Evolutionary conservation across 2,113 vertebrate genomes (phyloP).

Genomic region (Anoplopoma fimbria): DNA sequence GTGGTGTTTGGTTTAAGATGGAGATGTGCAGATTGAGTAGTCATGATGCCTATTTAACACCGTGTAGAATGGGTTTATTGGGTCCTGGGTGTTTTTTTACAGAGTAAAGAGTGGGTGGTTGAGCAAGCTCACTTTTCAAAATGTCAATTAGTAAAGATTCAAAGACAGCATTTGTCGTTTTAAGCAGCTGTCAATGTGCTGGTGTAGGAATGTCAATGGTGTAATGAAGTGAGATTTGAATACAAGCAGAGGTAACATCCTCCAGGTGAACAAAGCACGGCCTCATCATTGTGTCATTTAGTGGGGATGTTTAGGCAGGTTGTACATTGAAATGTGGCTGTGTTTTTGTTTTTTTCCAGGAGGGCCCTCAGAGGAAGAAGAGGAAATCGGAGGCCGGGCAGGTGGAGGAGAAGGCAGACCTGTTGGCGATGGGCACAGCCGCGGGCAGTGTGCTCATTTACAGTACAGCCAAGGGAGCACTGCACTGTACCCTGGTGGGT

Average conservation of each 20-base stretch:
- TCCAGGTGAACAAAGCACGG: neutral
- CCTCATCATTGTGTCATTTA: accelerated
- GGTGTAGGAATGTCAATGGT: neutral
- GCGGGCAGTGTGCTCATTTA: constrained; percentile 96
- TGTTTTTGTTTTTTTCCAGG: constrained; percentile 86
- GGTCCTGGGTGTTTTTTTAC: neutral
- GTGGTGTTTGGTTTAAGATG: accelerated
- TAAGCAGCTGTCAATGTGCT: no score
- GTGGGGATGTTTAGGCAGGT: no score
- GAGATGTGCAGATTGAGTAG: accelerated
- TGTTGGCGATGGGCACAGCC: constrained; percentile 96
- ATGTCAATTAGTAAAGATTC: neutral
- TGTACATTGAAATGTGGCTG: neutral
- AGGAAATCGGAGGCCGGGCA: constrained; percentile 91
- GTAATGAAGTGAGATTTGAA: neutral
- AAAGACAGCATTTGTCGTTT: neutral
- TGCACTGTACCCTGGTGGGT: constrained; percentile 96
- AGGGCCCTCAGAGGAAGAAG: constrained; percentile 96
- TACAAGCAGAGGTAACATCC: neutral
- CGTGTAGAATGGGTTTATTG: no score
- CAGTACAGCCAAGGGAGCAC: constrained; percentile 92
- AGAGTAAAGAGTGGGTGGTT: neutral
- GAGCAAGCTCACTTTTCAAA: accelerated
- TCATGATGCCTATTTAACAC: accelerated
- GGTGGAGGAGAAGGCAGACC: constrained; percentile 87